These are phyloP conservation scores for Melipona quadrifasciata DNA, from an alignment of 1,140 invertebrate species.

Conservation along the genomic window DNA sequence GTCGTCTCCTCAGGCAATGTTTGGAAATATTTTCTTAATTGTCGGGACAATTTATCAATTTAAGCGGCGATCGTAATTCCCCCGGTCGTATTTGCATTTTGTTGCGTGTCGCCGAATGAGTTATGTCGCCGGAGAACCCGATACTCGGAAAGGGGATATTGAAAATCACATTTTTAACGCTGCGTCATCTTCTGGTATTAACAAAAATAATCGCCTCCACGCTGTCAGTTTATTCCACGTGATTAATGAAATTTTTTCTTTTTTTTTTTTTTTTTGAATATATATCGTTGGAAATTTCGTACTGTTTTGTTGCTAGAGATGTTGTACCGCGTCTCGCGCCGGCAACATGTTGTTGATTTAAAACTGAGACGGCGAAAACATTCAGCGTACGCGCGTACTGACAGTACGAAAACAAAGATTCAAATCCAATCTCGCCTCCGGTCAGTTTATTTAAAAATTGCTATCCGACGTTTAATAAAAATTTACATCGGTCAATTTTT, in stretches of 20 bases:
- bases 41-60: not conserved
- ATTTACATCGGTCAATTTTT: not conserved
- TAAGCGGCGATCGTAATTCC: not conserved
- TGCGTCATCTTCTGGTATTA: not conserved
- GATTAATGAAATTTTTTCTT: not conserved
- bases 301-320: not conserved
- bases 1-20: not conserved
- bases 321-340: not conserved
- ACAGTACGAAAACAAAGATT: not conserved
- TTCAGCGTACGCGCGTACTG: not conserved
- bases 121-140: not conserved
- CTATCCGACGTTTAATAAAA: not conserved
- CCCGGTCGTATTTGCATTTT: not conserved
- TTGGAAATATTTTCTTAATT: not conserved
- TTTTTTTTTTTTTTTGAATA: not conserved
- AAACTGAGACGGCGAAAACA: not conserved
- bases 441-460: not conserved
- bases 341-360: not conserved
- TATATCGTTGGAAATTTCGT: not conserved
- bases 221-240: not conserved
- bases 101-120: not conserved
- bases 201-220: not conserved
- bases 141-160: not conserved
- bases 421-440: not conserved
- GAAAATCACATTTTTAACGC: not conserved